Percentiles rank a stretch among this genome's conserved stretches.
phyloP scores from a whole-genome alignment of 2,888 invertebrate genomes.

The Aspidapion aeneum region DNA sequence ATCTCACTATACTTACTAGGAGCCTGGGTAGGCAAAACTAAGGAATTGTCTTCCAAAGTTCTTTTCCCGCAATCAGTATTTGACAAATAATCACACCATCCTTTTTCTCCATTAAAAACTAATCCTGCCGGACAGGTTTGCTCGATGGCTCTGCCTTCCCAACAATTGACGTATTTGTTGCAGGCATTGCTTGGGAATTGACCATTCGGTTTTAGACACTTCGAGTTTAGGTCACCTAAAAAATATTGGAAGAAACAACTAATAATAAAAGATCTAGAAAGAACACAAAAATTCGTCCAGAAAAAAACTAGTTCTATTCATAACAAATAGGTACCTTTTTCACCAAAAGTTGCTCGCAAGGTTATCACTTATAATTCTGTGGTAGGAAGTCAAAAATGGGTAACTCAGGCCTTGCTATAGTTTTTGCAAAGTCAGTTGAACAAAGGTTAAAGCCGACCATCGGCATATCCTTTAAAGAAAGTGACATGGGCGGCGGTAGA shows the following conservation, averaged over 20 bases:
- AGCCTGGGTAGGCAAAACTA: no score
- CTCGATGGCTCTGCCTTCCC: constrained; percentile 65
- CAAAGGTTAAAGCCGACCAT: no score
- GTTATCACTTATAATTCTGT: no score
- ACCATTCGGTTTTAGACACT: constrained; percentile 53
- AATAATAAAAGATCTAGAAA: not conserved
- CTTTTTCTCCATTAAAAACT: constrained; percentile 54
- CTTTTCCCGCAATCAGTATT: constrained; percentile 61
- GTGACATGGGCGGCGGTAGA: no score
- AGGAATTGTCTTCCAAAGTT: constrained; percentile 36
- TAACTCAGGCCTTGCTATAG: no score
- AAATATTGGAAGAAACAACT: constrained; percentile 9
- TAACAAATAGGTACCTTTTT: constrained; percentile 5
- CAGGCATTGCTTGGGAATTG: constrained; percentile 63
- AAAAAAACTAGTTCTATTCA: no score
- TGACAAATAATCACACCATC: constrained; percentile 61
- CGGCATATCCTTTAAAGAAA: no score
- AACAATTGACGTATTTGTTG: constrained; percentile 65
- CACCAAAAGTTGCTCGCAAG: no score
- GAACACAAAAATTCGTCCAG: no score
- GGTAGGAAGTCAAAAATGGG: no score
- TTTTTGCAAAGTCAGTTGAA: no score
- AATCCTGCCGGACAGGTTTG: constrained; percentile 62
- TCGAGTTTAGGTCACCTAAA: constrained; percentile 24
- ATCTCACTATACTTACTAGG: no score